Evolutionary conservation across 2,888 invertebrate genomes (phyloP).

Genomic region (Balanococcus diminutus): DNA sequence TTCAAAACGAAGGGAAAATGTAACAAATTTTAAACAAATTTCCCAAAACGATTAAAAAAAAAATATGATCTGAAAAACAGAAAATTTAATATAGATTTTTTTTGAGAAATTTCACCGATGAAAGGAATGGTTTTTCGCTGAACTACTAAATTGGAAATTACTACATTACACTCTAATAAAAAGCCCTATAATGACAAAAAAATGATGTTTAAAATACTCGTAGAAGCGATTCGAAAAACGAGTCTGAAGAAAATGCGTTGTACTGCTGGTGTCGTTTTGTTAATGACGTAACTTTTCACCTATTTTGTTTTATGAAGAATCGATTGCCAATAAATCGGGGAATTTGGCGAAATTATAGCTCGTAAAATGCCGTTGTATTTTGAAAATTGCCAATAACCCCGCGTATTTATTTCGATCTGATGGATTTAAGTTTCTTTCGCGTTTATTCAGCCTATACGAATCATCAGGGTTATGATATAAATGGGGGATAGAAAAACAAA

Average conservation of each 20-base stretch:
- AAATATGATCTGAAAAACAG: too few species aligned
- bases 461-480: background rate
- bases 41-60: too few species aligned
- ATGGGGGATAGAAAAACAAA: background rate
- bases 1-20: too few species aligned
- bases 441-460: background rate
- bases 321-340: conserved; percentile 26
- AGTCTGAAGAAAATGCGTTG: background rate
- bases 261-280: background rate
- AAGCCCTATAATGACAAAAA: background rate
- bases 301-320: conserved; percentile 35
- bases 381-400: conserved; percentile 2
- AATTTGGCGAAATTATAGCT: conserved; percentile 25
- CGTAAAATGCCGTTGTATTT: conserved; percentile 15
- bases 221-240: background rate
- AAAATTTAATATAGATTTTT: too few species aligned
- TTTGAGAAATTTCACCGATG: too few species aligned
- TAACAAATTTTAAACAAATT: too few species aligned
- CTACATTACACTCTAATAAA: background rate
- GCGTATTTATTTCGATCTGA: conserved; percentile 15
- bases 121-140: background rate
- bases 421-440: background rate
- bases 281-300: conserved; percentile 23
- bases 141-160: conserved; percentile 4
- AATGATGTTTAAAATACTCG: conserved; percentile 8